Conservation (phyloP, 92 coral and sea anemone species). For the Blastomussa wellsi region DNA sequence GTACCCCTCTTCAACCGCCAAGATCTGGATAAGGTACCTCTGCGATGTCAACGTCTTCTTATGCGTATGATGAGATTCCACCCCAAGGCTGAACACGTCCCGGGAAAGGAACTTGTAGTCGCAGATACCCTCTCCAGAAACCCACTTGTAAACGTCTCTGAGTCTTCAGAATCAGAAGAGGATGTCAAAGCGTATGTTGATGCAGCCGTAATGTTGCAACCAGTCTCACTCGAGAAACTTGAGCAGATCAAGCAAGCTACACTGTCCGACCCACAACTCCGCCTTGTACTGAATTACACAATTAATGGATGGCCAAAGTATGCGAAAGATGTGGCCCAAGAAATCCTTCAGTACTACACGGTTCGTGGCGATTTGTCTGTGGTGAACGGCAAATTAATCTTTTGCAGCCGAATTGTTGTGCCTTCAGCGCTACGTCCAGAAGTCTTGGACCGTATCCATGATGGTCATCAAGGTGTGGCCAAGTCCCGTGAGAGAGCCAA, state of each 20-base stretch:
- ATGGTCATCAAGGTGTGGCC: too few species aligned
- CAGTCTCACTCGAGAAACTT: conserved; percentile 42
- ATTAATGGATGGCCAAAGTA: conserved; percentile 55
- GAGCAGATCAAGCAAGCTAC: conserved; percentile 28
- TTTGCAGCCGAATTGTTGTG: conserved; percentile 28
- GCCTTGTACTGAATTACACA: conserved; percentile 10
- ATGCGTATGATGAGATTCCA: conserved; percentile 68
- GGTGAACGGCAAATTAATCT: conserved; percentile 38
- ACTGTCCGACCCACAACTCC: conserved; percentile 33
- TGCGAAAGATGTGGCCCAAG: conserved; percentile 40
- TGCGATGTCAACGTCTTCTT: conserved; percentile 68
- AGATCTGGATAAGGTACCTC: too few species aligned
- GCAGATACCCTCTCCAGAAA: conserved; percentile 66
- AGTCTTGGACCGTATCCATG: conserved; percentile 28
- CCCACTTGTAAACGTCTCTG: conserved; percentile 17
- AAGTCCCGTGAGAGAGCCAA: conserved; percentile 14
- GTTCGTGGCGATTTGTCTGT: conserved; percentile 40
- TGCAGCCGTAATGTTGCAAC: conserved; percentile 18
- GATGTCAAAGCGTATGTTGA: conserved; percentile 41
- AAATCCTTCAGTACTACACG: conserved; percentile 7
- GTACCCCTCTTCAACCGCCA: too few species aligned
- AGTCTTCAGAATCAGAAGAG: conserved; percentile 22
- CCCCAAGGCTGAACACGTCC: conserved; percentile 45
- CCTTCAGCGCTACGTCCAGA: conserved; percentile 37
- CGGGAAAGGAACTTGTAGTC: conserved; percentile 59